Evolutionary conservation across 2,797 vertebrate species (phyloP), one percentile per base, ranked within the genome.

Genomic region (Cryptoprocta ferox): DNA sequence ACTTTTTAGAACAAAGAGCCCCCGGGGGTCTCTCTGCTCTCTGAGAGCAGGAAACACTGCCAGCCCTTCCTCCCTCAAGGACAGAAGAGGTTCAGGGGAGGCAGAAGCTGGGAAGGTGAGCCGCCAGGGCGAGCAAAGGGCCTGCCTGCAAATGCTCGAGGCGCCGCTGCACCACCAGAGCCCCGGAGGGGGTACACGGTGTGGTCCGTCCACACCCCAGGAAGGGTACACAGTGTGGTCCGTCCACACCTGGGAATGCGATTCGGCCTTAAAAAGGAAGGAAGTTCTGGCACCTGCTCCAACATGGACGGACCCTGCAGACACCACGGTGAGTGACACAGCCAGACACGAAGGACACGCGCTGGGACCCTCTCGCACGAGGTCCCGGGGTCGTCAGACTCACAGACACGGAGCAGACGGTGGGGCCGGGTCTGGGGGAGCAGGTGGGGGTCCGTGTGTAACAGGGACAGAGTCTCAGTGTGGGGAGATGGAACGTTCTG

Each of bases 371-470:
- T 13, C 18, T 3, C 48, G 3, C 48, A 13, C 3, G 10, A 78
- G 45, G 45, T 21, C 75, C 75, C 6, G 1, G 30, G 75, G 11
- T 32, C 8, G 4, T 75, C 39, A n/a, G 75, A 78, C 18, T 78
- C 32, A 76, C 9, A 13, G 39, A 75, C 39, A 75, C 30, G 7
- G 45, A 13, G 45, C 2, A n/a, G 75, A 50, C 0, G 1, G 32
- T 0, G 3, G 75, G 73, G 30, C 16, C 28, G 0, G 75, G 39
- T 7, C 39, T 45, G 14, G 14, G 0, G 16, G 18, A 32, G 30
- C 1, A 1, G 1, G 45, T 18, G 18, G 2, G 45, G 18, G 75
- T 13, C 75, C 0, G 0, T 24, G 75, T 1, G 4, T 75, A 28
- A 18, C 1, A 11, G 75, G 75, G 30, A 48, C 73, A 76, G 73